Percentiles rank a stretch among this genome's conserved stretches.
These are phyloP conservation scores for Norana najaformis DNA, from an alignment of 2,888 invertebrate species.

Conservation along the genomic window DNA sequence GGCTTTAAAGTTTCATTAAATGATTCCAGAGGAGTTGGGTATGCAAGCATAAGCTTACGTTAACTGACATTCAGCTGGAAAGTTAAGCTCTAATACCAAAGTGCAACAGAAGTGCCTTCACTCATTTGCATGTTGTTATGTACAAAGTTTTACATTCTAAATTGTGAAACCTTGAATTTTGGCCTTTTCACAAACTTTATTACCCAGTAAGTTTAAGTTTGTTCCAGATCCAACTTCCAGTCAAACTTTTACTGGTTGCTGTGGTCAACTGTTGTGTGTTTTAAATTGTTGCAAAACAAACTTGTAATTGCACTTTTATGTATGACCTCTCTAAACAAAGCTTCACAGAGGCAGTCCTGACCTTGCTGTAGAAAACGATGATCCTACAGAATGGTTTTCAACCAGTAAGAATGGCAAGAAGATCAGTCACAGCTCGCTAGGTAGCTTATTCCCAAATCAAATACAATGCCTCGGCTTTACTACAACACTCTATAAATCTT, in stretches of 20 bases:
- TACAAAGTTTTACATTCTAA: background rate
- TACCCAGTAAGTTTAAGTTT: too few species aligned
- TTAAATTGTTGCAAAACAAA: background rate
- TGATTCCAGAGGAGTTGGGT: background rate
- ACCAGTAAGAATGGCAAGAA: background rate
- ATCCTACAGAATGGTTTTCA: too few species aligned
- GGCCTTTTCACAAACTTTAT: background rate
- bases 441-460: background rate
- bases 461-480: too few species aligned
- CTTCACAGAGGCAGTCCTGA: background rate
- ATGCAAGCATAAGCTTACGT: background rate
- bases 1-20: background rate
- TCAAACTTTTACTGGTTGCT: background rate
- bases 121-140: background rate
- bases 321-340: too few species aligned
- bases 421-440: background rate
- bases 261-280: background rate
- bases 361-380: background rate
- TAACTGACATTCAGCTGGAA: background rate
- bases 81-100: background rate
- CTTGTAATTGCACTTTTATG: too few species aligned
- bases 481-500: too few species aligned
- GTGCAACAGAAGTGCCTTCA: constrained; percentile 5
- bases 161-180: background rate
- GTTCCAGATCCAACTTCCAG: too few species aligned